Base-by-base conservation (phyloP, 2,797 vertebrate species). In the Arrhamphus sclerolepis region DNA sequence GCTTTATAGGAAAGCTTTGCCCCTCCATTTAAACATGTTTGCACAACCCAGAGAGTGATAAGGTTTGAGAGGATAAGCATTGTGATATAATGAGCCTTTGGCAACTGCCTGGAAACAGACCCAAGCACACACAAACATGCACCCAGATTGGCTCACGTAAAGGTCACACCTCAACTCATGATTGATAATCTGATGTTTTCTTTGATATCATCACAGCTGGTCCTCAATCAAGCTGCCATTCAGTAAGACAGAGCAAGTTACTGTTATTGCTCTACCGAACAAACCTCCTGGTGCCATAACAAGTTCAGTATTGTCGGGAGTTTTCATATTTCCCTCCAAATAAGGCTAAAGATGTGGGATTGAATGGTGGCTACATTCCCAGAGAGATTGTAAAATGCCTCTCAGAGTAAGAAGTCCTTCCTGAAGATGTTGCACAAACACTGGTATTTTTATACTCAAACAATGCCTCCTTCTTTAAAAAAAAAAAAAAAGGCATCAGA, bases 371-470 rank as follows among this genome's bases (percentile, higher is more conserved):
- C n/a, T 16, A 46, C 29, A 41, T 60, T 56, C 43, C 38, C 62
- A 9, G 22, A 21, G 48, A 54, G 28, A 46, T 9, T 18, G n/a
- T 50, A 49, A 54, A 77, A 56, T 47, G 46, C 43, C 47, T 48
- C 55, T 53, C 22, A 4, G 61, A 58, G 40, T 50, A 68, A 41
- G 43, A 75, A 42, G 41, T 70, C 59, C 22, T 41, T 48, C 46
- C 52, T 43, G 50, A 46, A 53, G 26, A 48, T 52, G 38, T 53
- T 66, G 53, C 54, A 50, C 66, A 58, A 72, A 62, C 66, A 66
- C 22, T 66, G 71, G 22, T 58, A 78, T 80, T 82, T 84, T 66
- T 72, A 73, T 62, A 47, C 54, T 72, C 60, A 72, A 62, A 59
- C 49, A 73, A 43, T 54, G 10, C 72, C 70, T 49, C 26, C 70